Conservation (phyloP, 2,113 vertebrate genomes). For the Todiramphus chloris region DNA sequence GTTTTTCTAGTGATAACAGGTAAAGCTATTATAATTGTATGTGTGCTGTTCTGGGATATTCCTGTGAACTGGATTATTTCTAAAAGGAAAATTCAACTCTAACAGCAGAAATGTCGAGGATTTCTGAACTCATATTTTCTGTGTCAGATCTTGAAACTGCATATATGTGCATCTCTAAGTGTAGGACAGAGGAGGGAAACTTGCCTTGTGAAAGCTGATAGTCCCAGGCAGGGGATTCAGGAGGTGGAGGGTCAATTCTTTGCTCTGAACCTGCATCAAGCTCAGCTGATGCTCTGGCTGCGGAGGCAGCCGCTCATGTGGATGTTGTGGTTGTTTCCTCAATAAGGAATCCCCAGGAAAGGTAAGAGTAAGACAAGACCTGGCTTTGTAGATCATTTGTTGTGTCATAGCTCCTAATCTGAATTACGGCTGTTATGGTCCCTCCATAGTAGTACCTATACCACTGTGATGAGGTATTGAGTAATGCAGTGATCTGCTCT, state of each 20-base stretch:
- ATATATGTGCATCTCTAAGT: background rate
- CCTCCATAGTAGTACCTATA: background rate
- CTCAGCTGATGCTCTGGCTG: background rate
- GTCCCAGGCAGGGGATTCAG: background rate
- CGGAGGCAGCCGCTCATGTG: rapidly evolving
- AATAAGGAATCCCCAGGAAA: background rate
- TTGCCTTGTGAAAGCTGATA: background rate
- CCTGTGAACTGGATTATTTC: background rate
- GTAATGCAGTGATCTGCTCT: too few species aligned
- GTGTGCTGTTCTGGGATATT: background rate
- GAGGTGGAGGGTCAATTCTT: background rate
- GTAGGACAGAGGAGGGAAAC: background rate
- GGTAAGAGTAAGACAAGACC: background rate
- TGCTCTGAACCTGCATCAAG: background rate
- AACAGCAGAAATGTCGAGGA: background rate
- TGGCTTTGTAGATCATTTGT: background rate
- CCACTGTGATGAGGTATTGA: background rate
- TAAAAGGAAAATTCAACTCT: background rate
- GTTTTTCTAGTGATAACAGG: background rate
- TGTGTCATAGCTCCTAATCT: background rate
- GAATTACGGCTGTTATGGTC: background rate
- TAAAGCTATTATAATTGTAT: background rate
- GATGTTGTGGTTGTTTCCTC: background rate
- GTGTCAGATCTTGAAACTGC: background rate
- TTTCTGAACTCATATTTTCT: background rate